These are phyloP conservation scores for Hermatobates lingyangjiaoensis DNA, from an alignment of 1,140 invertebrate species.

Conservation along the genomic window DNA sequence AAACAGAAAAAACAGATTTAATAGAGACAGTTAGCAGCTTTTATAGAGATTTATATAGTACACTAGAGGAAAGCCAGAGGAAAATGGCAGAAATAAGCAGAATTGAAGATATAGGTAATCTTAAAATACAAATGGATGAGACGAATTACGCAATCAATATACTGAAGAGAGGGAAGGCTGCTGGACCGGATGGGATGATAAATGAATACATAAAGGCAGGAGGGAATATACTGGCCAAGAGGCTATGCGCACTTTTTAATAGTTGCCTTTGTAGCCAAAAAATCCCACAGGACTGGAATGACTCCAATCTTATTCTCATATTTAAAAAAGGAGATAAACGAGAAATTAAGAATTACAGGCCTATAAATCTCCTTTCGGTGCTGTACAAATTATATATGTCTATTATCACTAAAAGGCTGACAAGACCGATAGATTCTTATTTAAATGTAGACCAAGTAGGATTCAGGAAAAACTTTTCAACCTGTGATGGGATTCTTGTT, in stretches of 20 bases:
- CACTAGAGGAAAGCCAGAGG: conserved; percentile 9
- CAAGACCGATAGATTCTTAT: conserved; percentile 1
- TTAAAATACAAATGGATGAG: background rate
- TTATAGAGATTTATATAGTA: background rate
- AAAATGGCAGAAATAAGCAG: conserved; percentile 2
- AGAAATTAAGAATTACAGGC: conserved; percentile 10
- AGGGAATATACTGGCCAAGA: conserved; percentile 7
- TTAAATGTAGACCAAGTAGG: conserved; percentile 1
- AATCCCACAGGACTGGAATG: conserved; percentile 14
- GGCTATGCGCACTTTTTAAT: conserved; percentile 10
- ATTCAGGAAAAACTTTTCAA: conserved; percentile 5
- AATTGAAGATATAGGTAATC: background rate
- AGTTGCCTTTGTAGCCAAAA: conserved; percentile 10
- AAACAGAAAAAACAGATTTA: background rate
- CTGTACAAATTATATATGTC: conserved; percentile 13
- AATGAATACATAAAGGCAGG: conserved; percentile 19
- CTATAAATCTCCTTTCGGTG: conserved; percentile 9
- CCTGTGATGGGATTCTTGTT: background rate
- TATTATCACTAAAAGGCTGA: conserved; percentile 12
- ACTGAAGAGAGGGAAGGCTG: conserved; percentile 20
- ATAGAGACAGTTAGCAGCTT: background rate
- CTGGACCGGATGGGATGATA: conserved; percentile 18
- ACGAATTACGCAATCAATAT: conserved; percentile 12
- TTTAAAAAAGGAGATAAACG: conserved; percentile 10
- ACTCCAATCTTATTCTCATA: conserved; percentile 10